A percentile compares a stretch with the other conserved stretches of the same genome.
phyloP scores from a whole-genome alignment of 2,888 invertebrate species.

The Cephus sareptanus region DNA sequence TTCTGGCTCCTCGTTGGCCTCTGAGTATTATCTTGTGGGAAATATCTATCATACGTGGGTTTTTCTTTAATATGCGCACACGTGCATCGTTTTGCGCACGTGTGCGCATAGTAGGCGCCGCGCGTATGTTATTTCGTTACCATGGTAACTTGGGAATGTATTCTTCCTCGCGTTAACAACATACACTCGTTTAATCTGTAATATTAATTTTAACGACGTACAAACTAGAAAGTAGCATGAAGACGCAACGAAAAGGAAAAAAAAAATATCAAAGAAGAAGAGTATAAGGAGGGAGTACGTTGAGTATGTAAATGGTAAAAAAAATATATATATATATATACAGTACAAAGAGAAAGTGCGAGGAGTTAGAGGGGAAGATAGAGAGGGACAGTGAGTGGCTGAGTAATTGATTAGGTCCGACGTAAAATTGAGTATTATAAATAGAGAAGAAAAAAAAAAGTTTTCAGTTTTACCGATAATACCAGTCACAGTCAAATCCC shows the following conservation, averaged over 20 bases:
- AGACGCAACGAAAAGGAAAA: constrained; percentile 16
- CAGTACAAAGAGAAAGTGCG: no score
- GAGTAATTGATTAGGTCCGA: no score
- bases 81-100: background rate
- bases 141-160: constrained; percentile 28
- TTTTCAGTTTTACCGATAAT: no score
- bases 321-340: no score
- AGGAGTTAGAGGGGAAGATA: no score
- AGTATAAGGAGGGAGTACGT: background rate
- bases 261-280: background rate
- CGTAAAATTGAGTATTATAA: no score
- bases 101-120: background rate
- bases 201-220: constrained; percentile 28
- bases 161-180: constrained; percentile 17
- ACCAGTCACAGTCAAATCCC: no score
- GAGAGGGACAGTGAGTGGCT: no score
- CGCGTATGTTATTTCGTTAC: constrained; percentile 6
- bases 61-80: background rate
- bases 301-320: background rate
- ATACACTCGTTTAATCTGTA: constrained; percentile 6
- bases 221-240: constrained; percentile 32
- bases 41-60: background rate
- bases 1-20: constrained; percentile 20
- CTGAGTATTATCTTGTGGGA: constrained; percentile 23
- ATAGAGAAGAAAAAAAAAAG: no score